A percentile compares a stretch with the other conserved stretches of the same genome.
Evolutionary conservation across 2,113 vertebrate genomes (phyloP).

Genomic region (Aleadryas rufinucha): DNA sequence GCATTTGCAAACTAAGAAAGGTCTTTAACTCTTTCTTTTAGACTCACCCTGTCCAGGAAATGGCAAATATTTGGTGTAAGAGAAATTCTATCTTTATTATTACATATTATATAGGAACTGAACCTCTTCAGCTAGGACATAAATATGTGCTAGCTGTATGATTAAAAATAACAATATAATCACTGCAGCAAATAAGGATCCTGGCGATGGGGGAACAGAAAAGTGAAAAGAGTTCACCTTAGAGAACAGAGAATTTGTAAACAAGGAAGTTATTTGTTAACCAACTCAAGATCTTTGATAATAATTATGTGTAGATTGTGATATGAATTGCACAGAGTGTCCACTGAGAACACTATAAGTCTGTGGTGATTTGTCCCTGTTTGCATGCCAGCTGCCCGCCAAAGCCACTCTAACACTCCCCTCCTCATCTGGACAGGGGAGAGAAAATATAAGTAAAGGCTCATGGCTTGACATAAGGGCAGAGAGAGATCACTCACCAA

Average conservation of each 20-base stretch:
- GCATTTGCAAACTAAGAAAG: neutral
- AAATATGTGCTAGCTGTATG: neutral
- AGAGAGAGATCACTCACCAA: neutral
- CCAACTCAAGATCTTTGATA: neutral
- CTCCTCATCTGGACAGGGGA: neutral
- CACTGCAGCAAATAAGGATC: neutral
- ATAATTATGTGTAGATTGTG: neutral
- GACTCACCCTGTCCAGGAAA: neutral
- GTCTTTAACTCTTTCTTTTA: neutral
- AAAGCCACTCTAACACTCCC: neutral
- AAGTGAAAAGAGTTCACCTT: neutral
- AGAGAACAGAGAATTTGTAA: neutral
- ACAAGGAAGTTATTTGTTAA: neutral
- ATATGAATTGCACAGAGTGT: neutral
- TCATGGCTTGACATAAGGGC: neutral
- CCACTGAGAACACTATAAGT: neutral
- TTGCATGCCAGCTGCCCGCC: neutral
- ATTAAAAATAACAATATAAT: neutral
- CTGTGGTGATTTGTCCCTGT: neutral
- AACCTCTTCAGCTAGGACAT: neutral
- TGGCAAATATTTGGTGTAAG: neutral
- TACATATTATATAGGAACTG: neutral
- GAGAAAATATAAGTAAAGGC: neutral
- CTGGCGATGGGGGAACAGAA: neutral
- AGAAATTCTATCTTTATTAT: neutral